phyloP scores from a whole-genome alignment of 2,113 vertebrate genomes.

The Festucalex cinctus region DNA sequence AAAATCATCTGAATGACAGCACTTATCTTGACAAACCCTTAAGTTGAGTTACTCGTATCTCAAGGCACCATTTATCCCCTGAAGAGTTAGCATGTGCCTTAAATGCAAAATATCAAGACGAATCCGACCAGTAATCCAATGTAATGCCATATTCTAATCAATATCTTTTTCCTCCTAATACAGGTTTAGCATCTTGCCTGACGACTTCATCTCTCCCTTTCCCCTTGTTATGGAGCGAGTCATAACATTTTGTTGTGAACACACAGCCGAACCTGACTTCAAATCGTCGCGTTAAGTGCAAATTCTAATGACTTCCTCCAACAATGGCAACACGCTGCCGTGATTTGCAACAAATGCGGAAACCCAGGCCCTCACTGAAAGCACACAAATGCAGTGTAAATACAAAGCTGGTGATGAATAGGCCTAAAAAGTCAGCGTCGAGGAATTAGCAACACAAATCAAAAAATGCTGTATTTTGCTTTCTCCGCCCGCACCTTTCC shows the following conservation, averaged over 20 bases:
- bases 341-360: slow-evolving; percentile 4
- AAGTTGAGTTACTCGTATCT: neutral
- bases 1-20: neutral
- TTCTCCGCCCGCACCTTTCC: neutral
- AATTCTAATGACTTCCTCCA: slow-evolving; percentile 17
- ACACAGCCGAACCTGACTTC: neutral
- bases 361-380: slow-evolving; percentile 9
- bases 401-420: slow-evolving; percentile 20
- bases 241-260: slow-evolving; percentile 26
- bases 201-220: slow-evolving; percentile 13
- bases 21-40: neutral
- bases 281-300: slow-evolving; percentile 3
- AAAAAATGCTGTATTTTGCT: neutral
- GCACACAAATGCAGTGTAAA: neutral
- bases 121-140: slow-evolving; percentile 54
- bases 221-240: slow-evolving; percentile 25
- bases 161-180: slow-evolving; percentile 55
- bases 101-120: slow-evolving; percentile 38
- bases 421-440: slow-evolving; percentile 7
- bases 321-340: slow-evolving; percentile 11
- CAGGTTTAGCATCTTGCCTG: slow-evolving; percentile 36
- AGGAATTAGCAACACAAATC: neutral
- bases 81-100: slow-evolving; percentile 22
- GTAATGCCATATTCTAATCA: slow-evolving; percentile 59
- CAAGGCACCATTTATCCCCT: neutral